Evolutionary conservation across 2,888 invertebrate species (phyloP), one percentile per base, ranked within the genome.

Genomic region (Dicranocentrus wangi): DNA sequence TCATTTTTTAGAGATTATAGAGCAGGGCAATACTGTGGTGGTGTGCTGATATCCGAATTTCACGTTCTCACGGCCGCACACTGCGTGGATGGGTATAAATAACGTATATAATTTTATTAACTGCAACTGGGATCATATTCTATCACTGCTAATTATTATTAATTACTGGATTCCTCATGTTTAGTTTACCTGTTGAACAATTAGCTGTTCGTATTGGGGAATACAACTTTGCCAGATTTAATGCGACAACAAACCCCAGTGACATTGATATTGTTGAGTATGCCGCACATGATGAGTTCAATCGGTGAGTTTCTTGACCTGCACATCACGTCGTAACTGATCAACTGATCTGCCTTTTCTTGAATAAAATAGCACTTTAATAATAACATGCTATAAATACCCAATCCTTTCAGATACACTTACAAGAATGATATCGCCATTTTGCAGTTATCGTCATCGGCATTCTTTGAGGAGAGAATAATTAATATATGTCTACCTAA

Each of bases 401-500:
- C n/a, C n/a, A n/a, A n/a, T n/a, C 23, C 28, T 70, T 68, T 2
- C 58, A 86, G 86, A 65, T 85, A 91, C 0, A 93, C 92, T 0
- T 94, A 93, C 87, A 92, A 92, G 83, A 91, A 96, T 87, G 95
- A 96, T 87, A 93, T 95, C 68, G 93, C 94, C 0, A 91, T 95
- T 43, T 85, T 96, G 13, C 58, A 61, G 55, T 79, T 88, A 23
- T 82, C 71, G 1, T 65, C 80, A 32, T 83, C 86, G 7, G 87
- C 87, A 7, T 84, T 66, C 27, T 85, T 86, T 68, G 85, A 81
- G 43, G 10, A 53, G 1, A 94, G 94, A 87, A 93, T 95, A 69
- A 94, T 94, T 93, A 95, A 95, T 0, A 92, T 95, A 71, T 96
- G 95, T 88, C 91, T 96, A 83, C 95, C 95, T 0, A 93, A 94